Evolutionary conservation across 2,113 vertebrate genomes (phyloP).

Genomic region (Polypterus bichir): DNA sequence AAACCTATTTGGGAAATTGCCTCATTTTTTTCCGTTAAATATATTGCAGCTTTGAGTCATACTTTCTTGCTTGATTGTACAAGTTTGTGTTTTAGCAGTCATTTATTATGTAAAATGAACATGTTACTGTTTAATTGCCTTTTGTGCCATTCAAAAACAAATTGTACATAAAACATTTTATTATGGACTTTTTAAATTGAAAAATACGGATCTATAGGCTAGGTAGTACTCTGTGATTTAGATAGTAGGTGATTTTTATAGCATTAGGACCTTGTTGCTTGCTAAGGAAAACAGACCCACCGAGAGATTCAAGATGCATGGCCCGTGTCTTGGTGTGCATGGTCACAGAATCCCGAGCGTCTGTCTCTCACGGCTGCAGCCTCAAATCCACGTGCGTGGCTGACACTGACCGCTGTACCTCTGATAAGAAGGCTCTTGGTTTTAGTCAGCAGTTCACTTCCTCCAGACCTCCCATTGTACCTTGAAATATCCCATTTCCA

Average conservation of each 20-base stretch:
- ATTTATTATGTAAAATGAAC: constrained; percentile 12
- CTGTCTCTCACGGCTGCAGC: constrained; percentile 21
- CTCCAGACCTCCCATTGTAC: no score
- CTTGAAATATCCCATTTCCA: no score
- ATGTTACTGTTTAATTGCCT: constrained; percentile 20
- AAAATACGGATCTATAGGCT: constrained; percentile 51
- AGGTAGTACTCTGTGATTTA: constrained; percentile 60
- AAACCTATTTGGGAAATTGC: background rate
- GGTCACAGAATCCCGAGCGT: constrained; percentile 45
- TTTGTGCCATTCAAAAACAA: constrained; percentile 45
- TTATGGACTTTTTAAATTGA: constrained; percentile 48
- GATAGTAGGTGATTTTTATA: constrained; percentile 58
- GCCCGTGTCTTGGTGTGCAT: constrained; percentile 52
- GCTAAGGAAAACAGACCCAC: constrained; percentile 49
- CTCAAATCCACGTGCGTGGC: no score
- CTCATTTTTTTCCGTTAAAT: constrained; percentile 27
- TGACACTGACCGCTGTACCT: no score
- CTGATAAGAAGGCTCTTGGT: no score
- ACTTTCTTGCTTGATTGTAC: constrained; percentile 50
- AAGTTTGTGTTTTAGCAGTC: constrained; percentile 47
- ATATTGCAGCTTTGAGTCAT: constrained; percentile 64
- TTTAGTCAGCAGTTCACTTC: no score
- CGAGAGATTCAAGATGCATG: constrained; percentile 56
- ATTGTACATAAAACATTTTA: constrained; percentile 62
- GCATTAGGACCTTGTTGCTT: constrained; percentile 57